Percentiles rank a stretch among this genome's conserved stretches.
Evolutionary conservation across 2,888 invertebrate genomes (phyloP).

Genomic region (Pardosa pseudoannulata): DNA sequence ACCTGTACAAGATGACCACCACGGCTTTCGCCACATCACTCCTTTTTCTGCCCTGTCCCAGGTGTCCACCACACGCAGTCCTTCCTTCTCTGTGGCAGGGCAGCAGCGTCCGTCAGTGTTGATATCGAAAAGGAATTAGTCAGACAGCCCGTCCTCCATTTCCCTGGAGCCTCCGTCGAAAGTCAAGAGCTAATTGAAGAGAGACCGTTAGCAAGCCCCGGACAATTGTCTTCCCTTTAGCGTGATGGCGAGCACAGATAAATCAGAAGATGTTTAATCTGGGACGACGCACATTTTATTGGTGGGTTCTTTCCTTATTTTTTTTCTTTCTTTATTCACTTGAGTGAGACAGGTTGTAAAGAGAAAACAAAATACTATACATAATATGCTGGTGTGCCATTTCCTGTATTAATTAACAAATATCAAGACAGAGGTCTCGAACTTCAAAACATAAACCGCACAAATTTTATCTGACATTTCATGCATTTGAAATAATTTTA

Average conservation of each 20-base stretch:
- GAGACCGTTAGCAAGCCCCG: conserved; percentile 68
- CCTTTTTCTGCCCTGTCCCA: conserved; percentile 45
- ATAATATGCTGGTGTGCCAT: no score
- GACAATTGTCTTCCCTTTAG: conserved; percentile 69
- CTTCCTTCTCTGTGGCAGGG: not conserved
- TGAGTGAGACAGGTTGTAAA: no score
- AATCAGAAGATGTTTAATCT: conserved; percentile 43
- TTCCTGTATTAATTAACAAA: no score
- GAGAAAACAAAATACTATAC: no score
- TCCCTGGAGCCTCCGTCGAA: conserved; percentile 33
- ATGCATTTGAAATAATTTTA: no score
- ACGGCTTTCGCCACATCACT: not conserved
- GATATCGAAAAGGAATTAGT: conserved; percentile 70
- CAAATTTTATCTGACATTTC: no score
- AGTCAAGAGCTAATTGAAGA: conserved; percentile 70
- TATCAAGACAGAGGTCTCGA: no score
- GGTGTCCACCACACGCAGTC: conserved; percentile 29
- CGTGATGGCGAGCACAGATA: conserved; percentile 24
- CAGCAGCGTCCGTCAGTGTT: conserved; percentile 49
- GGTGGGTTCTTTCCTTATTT: no score
- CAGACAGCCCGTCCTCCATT: conserved; percentile 1
- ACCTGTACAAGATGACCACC: not conserved
- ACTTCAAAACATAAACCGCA: no score
- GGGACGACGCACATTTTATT: not conserved
- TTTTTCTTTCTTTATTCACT: no score